phyloP scores from a whole-genome alignment of 2,888 invertebrate genomes.

The Trissolcus brochymenae region DNA sequence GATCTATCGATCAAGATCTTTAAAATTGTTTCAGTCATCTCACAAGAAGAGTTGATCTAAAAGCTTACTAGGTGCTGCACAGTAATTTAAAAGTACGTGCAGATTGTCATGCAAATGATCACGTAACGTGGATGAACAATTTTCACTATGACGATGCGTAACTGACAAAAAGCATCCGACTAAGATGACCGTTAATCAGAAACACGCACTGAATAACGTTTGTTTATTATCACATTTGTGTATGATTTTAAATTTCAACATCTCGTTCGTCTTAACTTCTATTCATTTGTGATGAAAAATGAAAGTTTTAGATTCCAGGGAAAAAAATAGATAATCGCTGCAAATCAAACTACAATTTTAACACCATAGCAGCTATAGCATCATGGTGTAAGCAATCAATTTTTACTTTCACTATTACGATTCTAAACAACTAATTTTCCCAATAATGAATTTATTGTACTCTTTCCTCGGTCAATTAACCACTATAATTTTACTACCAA shows the following conservation, averaged over 20 bases:
- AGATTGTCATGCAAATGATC: conserved; percentile 41
- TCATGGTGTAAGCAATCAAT: too few relatives aligned
- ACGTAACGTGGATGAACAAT: conserved; percentile 28
- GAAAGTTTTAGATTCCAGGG: too few relatives aligned
- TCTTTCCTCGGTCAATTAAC: conserved; percentile 7
- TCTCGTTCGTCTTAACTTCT: too few relatives aligned
- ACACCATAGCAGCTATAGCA: too few relatives aligned
- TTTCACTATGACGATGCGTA: conserved; percentile 50
- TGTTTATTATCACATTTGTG: too few relatives aligned
- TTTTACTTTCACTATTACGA: conserved; percentile 5
- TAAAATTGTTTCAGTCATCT: too few relatives aligned
- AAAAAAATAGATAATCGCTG: too few relatives aligned
- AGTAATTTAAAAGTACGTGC: conserved; percentile 29
- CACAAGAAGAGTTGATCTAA: too few relatives aligned
- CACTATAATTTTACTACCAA: conserved; percentile 12
- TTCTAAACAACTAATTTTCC: conserved; percentile 5
- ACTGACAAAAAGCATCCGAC: conserved; percentile 37
- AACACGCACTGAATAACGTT: background rate
- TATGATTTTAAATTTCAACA: too few relatives aligned
- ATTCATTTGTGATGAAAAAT: background rate
- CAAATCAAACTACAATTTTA: too few relatives aligned
- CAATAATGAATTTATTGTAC: conserved; percentile 8
- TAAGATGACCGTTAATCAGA: conserved; percentile 38
- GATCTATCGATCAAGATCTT: too few relatives aligned
- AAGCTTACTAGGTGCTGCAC: background rate